phyloP scores from a whole-genome alignment of 1,140 invertebrate genomes.

The Heterodera schachtii region DNA sequence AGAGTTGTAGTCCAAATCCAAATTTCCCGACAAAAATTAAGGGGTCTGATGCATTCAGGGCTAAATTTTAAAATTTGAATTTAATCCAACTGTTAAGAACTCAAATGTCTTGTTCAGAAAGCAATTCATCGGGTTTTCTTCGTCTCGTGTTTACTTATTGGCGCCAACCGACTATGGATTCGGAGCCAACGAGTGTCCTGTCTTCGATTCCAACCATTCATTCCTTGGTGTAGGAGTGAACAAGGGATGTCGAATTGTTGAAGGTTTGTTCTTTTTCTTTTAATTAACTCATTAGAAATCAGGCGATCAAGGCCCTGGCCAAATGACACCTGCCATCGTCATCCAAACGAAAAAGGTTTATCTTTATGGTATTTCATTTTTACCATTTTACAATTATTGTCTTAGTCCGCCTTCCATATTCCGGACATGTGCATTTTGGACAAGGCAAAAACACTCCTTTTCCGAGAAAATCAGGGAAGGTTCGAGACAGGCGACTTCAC shows the following conservation, averaged over 20 bases:
- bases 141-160: slow-evolving; percentile 7
- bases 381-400: neutral
- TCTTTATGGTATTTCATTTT: no score
- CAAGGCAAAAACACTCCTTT: neutral
- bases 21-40: no score
- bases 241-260: slow-evolving; percentile 11
- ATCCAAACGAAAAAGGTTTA: neutral
- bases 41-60: no score
- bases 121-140: neutral
- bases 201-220: neutral
- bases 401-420: slow-evolving; percentile 14
- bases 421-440: neutral
- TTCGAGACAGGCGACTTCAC: neutral
- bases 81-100: neutral
- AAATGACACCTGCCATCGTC: slow-evolving; percentile 9
- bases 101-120: neutral
- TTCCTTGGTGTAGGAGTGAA: slow-evolving; percentile 14
- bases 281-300: neutral
- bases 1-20: no score
- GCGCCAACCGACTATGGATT: neutral
- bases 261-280: neutral
- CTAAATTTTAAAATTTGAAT: no score
- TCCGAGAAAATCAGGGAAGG: no score
- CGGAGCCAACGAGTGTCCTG: neutral
- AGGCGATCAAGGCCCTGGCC: neutral